Conservation (phyloP, 2,888 invertebrate species). For the Hirtodrosophila cameraria region DNA sequence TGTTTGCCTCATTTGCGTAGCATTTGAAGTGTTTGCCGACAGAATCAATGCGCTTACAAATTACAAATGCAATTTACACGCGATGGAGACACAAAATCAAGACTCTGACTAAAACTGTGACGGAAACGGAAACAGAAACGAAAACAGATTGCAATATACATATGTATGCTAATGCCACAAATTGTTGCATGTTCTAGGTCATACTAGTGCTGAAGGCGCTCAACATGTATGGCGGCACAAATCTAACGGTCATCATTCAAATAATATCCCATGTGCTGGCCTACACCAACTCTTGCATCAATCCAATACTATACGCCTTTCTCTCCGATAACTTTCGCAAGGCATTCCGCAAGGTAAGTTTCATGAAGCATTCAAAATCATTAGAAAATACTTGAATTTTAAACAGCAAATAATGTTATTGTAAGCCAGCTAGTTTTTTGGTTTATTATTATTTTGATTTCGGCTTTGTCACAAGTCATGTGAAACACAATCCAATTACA, state of each 20-base stretch:
- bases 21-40: slow-evolving; percentile 43
- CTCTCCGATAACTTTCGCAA: slow-evolving; percentile 97
- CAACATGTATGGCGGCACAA: slow-evolving; percentile 88
- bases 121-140: neutral
- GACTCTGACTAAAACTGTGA: slow-evolving; percentile 19
- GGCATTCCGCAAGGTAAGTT: slow-evolving; percentile 90
- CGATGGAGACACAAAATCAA: slow-evolving; percentile 20
- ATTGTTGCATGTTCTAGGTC: slow-evolving; percentile 86
- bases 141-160: slow-evolving; percentile 4
- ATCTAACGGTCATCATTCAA: slow-evolving; percentile 89
- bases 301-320: slow-evolving; percentile 97
- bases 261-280: slow-evolving; percentile 92
- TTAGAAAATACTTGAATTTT: too few relatives aligned
- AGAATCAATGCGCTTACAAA: slow-evolving; percentile 53
- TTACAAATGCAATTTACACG: slow-evolving; percentile 50
- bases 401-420: too few relatives aligned
- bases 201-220: slow-evolving; percentile 91
- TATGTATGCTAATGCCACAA: slow-evolving; percentile 1
- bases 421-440: too few relatives aligned
- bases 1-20: slow-evolving; percentile 19
- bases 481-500: too few relatives aligned
- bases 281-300: slow-evolving; percentile 97
- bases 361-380: too few relatives aligned
- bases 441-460: too few relatives aligned
- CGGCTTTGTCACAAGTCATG: too few relatives aligned